These are phyloP conservation scores for Strongylocentrotus purpuratus DNA, from an alignment of 35 echinoderm and acorn worm species.

Conservation along the genomic window DNA sequence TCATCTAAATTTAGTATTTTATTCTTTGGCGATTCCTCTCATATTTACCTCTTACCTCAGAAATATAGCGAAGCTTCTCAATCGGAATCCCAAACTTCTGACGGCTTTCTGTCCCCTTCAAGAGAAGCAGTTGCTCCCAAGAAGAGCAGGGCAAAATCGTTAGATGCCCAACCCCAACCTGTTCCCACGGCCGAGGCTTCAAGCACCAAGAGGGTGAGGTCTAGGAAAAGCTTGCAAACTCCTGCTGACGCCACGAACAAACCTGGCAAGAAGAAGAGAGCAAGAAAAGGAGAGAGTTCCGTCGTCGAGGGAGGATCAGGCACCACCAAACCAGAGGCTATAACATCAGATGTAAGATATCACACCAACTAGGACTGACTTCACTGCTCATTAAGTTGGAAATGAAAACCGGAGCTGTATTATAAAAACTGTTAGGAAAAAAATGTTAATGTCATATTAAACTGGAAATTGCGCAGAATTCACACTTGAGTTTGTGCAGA, in stretches of 20 bases:
- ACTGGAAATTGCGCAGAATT: too few relatives aligned
- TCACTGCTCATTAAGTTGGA: too few relatives aligned
- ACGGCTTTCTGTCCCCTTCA: neutral
- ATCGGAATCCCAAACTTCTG: neutral
- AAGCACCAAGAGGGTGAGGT: neutral
- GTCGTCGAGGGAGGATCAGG: neutral
- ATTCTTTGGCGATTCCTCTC: neutral
- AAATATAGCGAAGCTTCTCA: conserved; percentile 11
- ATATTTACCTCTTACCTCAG: neutral
- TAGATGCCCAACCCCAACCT: neutral
- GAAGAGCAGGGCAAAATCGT: neutral
- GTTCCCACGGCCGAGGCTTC: neutral
- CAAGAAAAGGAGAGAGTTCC: neutral
- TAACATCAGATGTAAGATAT: neutral
- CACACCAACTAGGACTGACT: too few relatives aligned
- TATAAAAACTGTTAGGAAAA: too few relatives aligned
- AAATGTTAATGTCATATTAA: too few relatives aligned
- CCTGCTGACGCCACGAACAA: neutral
- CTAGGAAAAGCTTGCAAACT: neutral
- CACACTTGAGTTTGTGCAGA: too few relatives aligned
- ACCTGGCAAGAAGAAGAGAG: neutral
- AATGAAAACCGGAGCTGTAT: too few relatives aligned
- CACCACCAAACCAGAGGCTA: neutral
- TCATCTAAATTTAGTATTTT: too few relatives aligned
- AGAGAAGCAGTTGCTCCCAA: neutral